phyloP scores from a whole-genome alignment of 2,888 invertebrate species.

The Cerceris ruficornis region DNA sequence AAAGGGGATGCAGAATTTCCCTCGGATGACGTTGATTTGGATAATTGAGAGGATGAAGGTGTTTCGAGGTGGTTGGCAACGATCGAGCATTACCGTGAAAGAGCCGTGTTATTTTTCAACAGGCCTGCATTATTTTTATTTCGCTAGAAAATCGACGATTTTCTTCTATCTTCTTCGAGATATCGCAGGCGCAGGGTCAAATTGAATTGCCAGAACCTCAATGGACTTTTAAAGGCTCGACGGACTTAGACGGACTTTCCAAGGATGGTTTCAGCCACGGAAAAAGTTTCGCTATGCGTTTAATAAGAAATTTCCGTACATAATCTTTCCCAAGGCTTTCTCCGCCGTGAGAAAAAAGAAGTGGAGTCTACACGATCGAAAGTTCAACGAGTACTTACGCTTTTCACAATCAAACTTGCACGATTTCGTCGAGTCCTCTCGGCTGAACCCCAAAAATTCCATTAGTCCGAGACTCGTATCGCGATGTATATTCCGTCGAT shows the following conservation, averaged over 20 bases:
- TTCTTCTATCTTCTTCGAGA: not conserved
- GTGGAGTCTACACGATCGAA: not conserved
- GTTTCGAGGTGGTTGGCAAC: not conserved
- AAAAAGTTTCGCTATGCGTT: slow-evolving; percentile 15
- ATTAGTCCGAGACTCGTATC: not conserved
- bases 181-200: slow-evolving; percentile 20
- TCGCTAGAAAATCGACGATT: not conserved
- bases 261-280: slow-evolving; percentile 2
- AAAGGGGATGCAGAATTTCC: too few relatives aligned
- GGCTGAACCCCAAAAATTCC: not conserved
- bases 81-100: not conserved
- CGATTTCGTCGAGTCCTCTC: not conserved
- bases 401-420: not conserved
- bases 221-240: slow-evolving; percentile 14
- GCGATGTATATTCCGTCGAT: not conserved
- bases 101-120: not conserved
- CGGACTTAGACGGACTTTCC: not conserved
- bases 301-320: slow-evolving; percentile 30
- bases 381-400: not conserved
- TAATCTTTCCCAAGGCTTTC: not conserved
- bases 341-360: slow-evolving; percentile 2
- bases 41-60: not conserved
- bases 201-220: slow-evolving; percentile 14
- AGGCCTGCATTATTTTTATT: slow-evolving; percentile 6
- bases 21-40: too few relatives aligned